These are phyloP conservation scores for Panopea generosa DNA, from an alignment of 2,888 invertebrate genomes.

Conservation along the genomic window DNA sequence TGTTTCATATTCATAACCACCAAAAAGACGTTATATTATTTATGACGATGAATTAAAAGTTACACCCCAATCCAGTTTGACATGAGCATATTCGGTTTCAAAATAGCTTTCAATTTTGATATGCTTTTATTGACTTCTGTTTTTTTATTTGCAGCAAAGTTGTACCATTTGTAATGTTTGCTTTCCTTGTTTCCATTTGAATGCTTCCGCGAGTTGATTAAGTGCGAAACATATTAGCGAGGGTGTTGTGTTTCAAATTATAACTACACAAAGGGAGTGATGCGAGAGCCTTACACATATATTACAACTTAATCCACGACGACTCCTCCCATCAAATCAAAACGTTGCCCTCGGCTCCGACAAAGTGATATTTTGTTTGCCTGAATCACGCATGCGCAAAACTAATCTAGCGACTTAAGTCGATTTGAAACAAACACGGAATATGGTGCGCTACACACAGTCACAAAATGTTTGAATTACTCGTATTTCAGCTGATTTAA, in stretches of 20 bases:
- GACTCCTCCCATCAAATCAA: conserved; percentile 43
- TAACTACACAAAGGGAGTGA: conserved; percentile 51
- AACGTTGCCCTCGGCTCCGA: conserved; percentile 22
- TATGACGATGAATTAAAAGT: no score
- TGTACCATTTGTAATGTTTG: conserved; percentile 43
- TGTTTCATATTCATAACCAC: no score
- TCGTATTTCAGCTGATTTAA: conserved; percentile 40
- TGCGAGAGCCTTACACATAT: conserved; percentile 33
- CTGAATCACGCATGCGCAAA: conserved; percentile 54
- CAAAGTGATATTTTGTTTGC: conserved; percentile 60
- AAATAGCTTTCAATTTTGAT: conserved; percentile 19
- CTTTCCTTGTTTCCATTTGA: conserved; percentile 40
- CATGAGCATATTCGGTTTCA: conserved; percentile 23
- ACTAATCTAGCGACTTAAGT: conserved; percentile 9
- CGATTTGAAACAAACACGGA: not conserved
- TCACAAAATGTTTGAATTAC: conserved; percentile 45
- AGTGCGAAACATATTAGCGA: conserved; percentile 44
- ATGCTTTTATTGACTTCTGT: not conserved
- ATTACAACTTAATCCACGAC: conserved; percentile 33
- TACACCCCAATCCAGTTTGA: conserved; percentile 29
- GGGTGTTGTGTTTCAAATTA: conserved; percentile 57
- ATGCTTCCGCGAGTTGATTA: conserved; percentile 46
- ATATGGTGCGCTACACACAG: not conserved
- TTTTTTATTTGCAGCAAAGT: conserved; percentile 18
- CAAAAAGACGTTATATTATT: no score